phyloP scores from a whole-genome alignment of 2,888 invertebrate genomes.

The Kryphioiulus occultus region DNA sequence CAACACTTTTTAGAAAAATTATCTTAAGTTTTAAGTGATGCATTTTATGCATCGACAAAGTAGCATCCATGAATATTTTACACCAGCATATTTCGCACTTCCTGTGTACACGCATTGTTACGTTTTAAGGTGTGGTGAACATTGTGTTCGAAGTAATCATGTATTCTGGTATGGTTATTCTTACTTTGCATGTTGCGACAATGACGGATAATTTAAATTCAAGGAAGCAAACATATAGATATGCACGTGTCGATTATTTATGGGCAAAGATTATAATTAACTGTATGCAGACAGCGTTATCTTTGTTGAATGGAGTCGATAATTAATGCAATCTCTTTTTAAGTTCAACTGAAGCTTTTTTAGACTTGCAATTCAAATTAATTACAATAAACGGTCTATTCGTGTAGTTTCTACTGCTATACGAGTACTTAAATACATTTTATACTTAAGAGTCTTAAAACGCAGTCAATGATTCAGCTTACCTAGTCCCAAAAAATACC shows the following conservation, averaged over 20 bases:
- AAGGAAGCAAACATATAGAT: not conserved
- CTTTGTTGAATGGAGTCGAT: not conserved
- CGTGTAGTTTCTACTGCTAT: too few relatives aligned
- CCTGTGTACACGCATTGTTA: too few relatives aligned
- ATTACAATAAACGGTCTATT: not conserved
- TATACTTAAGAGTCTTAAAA: not conserved
- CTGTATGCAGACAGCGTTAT: not conserved
- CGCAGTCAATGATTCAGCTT: not conserved
- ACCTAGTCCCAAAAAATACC: too few relatives aligned
- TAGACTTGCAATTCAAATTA: not conserved
- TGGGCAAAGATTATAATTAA: not conserved
- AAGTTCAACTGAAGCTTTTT: not conserved
- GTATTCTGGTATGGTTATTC: not conserved
- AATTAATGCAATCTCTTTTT: not conserved
- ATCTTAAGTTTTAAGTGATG: too few relatives aligned
- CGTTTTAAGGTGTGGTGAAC: too few relatives aligned
- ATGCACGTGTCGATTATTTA: not conserved
- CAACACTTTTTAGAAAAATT: too few relatives aligned
- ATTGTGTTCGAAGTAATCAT: not conserved
- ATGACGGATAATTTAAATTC: not conserved
- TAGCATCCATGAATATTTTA: too few relatives aligned
- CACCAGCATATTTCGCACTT: too few relatives aligned
- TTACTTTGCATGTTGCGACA: not conserved
- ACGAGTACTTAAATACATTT: not conserved
- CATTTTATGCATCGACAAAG: too few relatives aligned